phyloP scores from a whole-genome alignment of 2,888 invertebrate species.

The Diaprepes abbreviatus region DNA sequence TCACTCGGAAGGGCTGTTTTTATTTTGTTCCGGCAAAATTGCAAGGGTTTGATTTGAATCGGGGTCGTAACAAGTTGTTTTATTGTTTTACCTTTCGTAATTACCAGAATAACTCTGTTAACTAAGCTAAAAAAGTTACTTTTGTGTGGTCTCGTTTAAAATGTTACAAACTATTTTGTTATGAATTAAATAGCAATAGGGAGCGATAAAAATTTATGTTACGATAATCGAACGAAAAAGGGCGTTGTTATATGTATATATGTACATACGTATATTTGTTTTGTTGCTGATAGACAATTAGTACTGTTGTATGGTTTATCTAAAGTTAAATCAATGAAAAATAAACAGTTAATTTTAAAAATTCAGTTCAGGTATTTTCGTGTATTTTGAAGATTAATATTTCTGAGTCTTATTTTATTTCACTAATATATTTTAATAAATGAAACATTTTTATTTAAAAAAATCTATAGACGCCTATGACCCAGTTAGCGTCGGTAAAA shows the following conservation, averaged over 20 bases:
- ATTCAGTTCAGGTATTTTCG: too few species aligned
- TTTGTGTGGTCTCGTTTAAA: conserved; percentile 13
- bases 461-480: not conserved
- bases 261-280: too few species aligned
- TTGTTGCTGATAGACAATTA: too few species aligned
- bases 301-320: too few species aligned
- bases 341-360: too few species aligned
- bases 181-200: not conserved
- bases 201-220: not conserved
- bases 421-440: too few species aligned
- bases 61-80: conserved; percentile 30
- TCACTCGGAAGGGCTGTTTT: conserved; percentile 25
- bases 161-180: not conserved
- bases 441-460: not conserved
- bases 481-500: not conserved
- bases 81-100: conserved; percentile 23
- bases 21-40: conserved; percentile 25
- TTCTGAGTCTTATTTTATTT: too few species aligned
- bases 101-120: conserved; percentile 19
- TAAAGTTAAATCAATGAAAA: too few species aligned
- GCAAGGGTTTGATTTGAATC: conserved; percentile 30
- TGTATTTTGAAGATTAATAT: too few species aligned
- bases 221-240: not conserved
- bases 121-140: conserved; percentile 15
- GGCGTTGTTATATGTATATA: not conserved